These are phyloP conservation scores for Geotrupes spiniger DNA, from an alignment of 2,888 invertebrate genomes.

Conservation along the genomic window DNA sequence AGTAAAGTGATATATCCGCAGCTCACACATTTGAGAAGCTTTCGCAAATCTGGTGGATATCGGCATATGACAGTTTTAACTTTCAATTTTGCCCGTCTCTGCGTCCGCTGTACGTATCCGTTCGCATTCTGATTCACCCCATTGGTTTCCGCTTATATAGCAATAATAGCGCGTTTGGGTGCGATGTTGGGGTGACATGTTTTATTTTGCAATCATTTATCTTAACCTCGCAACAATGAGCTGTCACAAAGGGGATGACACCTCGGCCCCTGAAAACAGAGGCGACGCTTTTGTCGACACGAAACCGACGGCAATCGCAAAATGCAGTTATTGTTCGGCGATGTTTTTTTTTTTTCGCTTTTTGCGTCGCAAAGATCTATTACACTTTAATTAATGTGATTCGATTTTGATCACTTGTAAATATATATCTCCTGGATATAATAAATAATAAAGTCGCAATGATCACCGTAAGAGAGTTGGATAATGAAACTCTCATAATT, in stretches of 20 bases:
- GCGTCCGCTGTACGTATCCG: conserved; percentile 31
- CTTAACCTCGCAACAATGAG: conserved; percentile 50
- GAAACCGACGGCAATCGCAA: background rate
- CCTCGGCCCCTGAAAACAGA: conserved; percentile 16
- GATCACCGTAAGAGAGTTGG: no score
- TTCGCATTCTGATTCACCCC: conserved; percentile 42
- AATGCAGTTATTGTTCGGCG: background rate
- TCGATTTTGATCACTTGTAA: no score
- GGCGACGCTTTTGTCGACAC: conserved; percentile 8
- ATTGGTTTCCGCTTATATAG: conserved; percentile 44
- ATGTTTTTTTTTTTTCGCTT: background rate
- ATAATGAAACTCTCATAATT: no score
- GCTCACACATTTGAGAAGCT: no score
- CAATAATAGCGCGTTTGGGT: conserved; percentile 42
- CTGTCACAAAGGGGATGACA: conserved; percentile 49
- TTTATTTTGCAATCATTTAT: conserved; percentile 52
- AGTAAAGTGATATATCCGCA: no score
- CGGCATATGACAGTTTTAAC: background rate
- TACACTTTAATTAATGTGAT: no score
- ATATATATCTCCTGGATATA: no score
- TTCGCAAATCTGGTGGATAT: no score
- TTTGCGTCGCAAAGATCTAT: no score
- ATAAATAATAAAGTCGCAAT: no score
- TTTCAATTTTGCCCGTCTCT: conserved; percentile 15
- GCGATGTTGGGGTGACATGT: conserved; percentile 37